Percentiles rank a stretch among this genome's conserved stretches.
Conservation (phyloP, 2,888 invertebrate species). For the Gymnosoma rotundatum region DNA sequence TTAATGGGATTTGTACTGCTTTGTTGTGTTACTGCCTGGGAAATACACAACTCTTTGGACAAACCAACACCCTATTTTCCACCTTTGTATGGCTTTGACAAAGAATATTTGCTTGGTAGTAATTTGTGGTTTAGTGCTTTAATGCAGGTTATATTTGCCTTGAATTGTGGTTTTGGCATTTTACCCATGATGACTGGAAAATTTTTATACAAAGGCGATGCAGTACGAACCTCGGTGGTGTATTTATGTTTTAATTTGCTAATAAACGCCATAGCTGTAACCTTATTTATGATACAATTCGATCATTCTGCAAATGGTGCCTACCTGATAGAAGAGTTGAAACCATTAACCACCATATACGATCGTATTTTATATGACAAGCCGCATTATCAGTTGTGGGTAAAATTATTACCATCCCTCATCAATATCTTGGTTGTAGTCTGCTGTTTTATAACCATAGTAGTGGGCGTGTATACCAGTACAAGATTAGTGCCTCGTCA, state of each 20-base stretch:
- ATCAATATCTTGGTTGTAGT: constrained; percentile 79
- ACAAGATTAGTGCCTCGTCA: constrained; percentile 80
- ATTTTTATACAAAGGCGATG: constrained; percentile 82
- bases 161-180: constrained; percentile 81
- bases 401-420: constrained; percentile 78
- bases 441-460: constrained; percentile 79
- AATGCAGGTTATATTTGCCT: constrained; percentile 81
- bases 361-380: constrained; percentile 78
- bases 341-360: constrained; percentile 81
- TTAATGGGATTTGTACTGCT: constrained; percentile 78
- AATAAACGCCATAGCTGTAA: constrained; percentile 81
- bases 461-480: constrained; percentile 80
- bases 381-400: constrained; percentile 73
- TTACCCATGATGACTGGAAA: constrained; percentile 82
- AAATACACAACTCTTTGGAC: constrained; percentile 79
- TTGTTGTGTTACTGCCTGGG: constrained; percentile 80
- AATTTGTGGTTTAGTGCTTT: constrained; percentile 82
- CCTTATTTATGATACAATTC: constrained; percentile 81
- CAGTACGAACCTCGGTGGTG: constrained; percentile 81
- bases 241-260: constrained; percentile 82
- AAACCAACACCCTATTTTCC: constrained; percentile 79
- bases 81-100: constrained; percentile 79
- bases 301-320: constrained; percentile 77
- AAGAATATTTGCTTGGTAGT: constrained; percentile 76
- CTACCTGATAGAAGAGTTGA: constrained; percentile 78